Evolutionary conservation across 2,888 invertebrate species (phyloP).

Genomic region (Patella depressa): DNA sequence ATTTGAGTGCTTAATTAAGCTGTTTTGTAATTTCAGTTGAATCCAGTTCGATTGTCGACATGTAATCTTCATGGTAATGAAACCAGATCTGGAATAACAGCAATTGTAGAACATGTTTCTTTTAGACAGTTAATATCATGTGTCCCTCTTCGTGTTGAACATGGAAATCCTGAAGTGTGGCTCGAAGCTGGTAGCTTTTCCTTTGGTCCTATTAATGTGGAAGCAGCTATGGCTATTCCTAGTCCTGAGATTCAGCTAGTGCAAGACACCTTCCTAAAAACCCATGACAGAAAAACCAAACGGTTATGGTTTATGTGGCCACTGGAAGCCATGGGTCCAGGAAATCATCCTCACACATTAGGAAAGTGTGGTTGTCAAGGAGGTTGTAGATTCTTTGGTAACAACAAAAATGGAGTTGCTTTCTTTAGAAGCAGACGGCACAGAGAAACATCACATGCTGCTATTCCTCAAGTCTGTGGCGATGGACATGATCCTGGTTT

Average conservation of each 20-base stretch:
- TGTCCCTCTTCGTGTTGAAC: slow-evolving; percentile 45
- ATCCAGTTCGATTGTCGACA: slow-evolving; percentile 88
- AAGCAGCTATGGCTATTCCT: slow-evolving; percentile 82
- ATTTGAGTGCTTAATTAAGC: no score
- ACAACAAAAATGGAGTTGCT: slow-evolving; percentile 87
- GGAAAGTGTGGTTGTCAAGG: slow-evolving; percentile 94
- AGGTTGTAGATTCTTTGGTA: slow-evolving; percentile 94
- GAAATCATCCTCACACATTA: slow-evolving; percentile 23
- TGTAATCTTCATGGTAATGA: slow-evolving; percentile 96
- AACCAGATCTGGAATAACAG: slow-evolving; percentile 90
- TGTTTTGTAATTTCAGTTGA: slow-evolving; percentile 75
- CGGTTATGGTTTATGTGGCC: slow-evolving; percentile 97
- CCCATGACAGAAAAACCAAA: slow-evolving; percentile 84
- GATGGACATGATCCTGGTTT: slow-evolving; percentile 83
- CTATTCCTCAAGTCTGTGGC: slow-evolving; percentile 61
- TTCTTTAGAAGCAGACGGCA: slow-evolving; percentile 83
- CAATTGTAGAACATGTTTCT: slow-evolving; percentile 83
- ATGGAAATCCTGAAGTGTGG: slow-evolving; percentile 75
- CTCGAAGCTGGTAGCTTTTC: slow-evolving; percentile 91
- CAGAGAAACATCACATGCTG: slow-evolving; percentile 47
- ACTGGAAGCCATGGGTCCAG: slow-evolving; percentile 72
- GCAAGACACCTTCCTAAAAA: slow-evolving; percentile 72
- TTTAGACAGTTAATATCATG: slow-evolving; percentile 80
- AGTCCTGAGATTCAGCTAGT: slow-evolving; percentile 60
- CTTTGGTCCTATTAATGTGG: slow-evolving; percentile 90